Percentiles rank a stretch among this genome's conserved stretches.
Conservation (phyloP, 53 echinoderm and acorn worm species). For the Zoroaster sp. region DNA sequence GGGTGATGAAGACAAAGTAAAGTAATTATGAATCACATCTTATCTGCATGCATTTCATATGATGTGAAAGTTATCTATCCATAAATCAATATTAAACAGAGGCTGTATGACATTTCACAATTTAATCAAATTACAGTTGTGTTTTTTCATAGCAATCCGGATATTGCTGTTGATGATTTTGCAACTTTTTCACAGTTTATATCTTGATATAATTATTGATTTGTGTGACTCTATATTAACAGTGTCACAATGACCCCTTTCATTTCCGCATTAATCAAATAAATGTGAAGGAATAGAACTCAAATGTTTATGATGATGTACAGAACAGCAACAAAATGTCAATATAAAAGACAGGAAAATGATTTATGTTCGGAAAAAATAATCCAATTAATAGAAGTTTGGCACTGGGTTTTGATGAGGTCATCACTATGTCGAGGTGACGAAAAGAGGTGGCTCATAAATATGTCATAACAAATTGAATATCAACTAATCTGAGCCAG, state of each 20-base stretch:
- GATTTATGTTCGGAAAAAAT: not conserved
- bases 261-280: not conserved
- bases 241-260: conserved; percentile 1
- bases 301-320: not conserved
- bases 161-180: not conserved
- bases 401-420: not conserved
- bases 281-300: not conserved
- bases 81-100: not conserved
- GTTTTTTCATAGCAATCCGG: not conserved
- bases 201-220: not conserved
- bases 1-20: too few species aligned
- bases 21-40: too few species aligned
- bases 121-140: not conserved
- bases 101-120: not conserved
- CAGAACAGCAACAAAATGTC: not conserved
- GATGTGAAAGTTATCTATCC: too few species aligned
- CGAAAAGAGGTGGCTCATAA: too few species aligned
- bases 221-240: not conserved
- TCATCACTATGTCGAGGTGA: not conserved
- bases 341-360: not conserved
- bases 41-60: too few species aligned
- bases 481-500: too few species aligned
- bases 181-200: not conserved
- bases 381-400: not conserved
- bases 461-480: too few species aligned